Conservation (phyloP, 2,888 invertebrate genomes). For the Orthonychiurus folsomi region DNA sequence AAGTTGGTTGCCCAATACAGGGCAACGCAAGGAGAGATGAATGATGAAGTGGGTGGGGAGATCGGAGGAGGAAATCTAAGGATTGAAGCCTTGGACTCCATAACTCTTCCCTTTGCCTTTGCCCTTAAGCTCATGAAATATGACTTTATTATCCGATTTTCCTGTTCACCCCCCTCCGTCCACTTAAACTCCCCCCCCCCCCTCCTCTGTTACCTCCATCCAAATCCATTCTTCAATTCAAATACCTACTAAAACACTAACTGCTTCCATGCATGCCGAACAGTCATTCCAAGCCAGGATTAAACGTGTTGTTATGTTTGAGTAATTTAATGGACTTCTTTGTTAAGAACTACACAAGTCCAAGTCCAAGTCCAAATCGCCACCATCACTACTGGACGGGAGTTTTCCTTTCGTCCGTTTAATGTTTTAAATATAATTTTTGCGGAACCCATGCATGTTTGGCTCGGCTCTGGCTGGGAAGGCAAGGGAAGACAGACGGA, state of each 20-base stretch:
- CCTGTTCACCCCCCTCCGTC: conserved; percentile 14
- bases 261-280: neutral
- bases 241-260: too few relatives aligned
- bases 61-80: conserved; percentile 2
- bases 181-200: neutral
- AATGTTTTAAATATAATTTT: too few relatives aligned
- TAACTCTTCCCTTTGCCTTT: neutral
- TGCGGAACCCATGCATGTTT: neutral
- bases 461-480: neutral
- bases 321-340: neutral
- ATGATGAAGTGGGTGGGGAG: conserved; percentile 6
- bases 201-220: conserved; percentile 8
- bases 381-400: too few relatives aligned
- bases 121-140: conserved; percentile 21
- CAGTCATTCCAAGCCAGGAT: neutral
- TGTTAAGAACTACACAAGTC: neutral
- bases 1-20: too few relatives aligned
- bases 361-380: too few relatives aligned
- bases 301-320: neutral
- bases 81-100: neutral
- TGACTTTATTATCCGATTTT: conserved; percentile 23
- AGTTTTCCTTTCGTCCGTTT: too few relatives aligned
- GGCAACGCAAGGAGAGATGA: neutral
- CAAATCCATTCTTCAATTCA: neutral
- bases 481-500: neutral